A percentile compares a stretch with the other conserved stretches of the same genome.
These are phyloP conservation scores for Apocrypta bakeri DNA, from an alignment of 1,140 invertebrate species.

Conservation along the genomic window DNA sequence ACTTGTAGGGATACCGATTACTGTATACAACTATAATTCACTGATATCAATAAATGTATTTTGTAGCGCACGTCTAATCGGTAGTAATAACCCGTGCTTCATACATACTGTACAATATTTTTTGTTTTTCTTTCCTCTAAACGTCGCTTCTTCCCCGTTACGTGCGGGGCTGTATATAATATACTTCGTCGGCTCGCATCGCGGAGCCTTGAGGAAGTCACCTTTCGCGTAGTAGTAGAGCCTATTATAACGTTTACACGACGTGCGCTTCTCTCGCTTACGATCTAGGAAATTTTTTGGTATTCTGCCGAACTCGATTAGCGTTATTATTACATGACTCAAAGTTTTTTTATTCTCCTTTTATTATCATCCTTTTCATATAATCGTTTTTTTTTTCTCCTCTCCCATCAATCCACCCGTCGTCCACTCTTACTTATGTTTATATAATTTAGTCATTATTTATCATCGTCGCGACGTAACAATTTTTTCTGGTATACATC, in stretches of 20 bases:
- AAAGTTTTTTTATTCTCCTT: conserved; percentile 41
- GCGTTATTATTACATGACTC: conserved; percentile 31
- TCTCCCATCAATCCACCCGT: conserved; percentile 43
- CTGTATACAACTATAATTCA: conserved; percentile 66
- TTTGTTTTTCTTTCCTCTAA: conserved; percentile 19
- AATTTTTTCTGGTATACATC: conserved; percentile 68
- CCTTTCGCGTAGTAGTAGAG: not conserved
- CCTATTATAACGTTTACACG: not conserved
- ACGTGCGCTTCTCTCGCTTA: conserved; percentile 25
- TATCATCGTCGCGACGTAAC: conserved; percentile 67
- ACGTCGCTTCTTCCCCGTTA: not conserved
- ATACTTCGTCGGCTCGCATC: not conserved
- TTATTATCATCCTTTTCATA: conserved; percentile 51
- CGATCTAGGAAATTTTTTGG: conserved; percentile 50
- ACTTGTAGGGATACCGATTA: conserved; percentile 61
- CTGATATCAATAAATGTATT: conserved; percentile 68
- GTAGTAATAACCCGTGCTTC: conserved; percentile 61
- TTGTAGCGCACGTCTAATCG: conserved; percentile 68
- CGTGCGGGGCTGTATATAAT: too few relatives aligned
- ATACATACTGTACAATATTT: conserved; percentile 68
- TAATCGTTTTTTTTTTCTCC: conserved; percentile 22
- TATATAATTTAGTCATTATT: conserved; percentile 51
- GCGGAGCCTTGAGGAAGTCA: not conserved
- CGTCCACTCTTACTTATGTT: too few relatives aligned
- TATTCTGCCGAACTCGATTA: conserved; percentile 54